These are phyloP conservation scores for Mohoua ochrocephala DNA, from an alignment of 2,113 vertebrate species.

Conservation along the genomic window DNA sequence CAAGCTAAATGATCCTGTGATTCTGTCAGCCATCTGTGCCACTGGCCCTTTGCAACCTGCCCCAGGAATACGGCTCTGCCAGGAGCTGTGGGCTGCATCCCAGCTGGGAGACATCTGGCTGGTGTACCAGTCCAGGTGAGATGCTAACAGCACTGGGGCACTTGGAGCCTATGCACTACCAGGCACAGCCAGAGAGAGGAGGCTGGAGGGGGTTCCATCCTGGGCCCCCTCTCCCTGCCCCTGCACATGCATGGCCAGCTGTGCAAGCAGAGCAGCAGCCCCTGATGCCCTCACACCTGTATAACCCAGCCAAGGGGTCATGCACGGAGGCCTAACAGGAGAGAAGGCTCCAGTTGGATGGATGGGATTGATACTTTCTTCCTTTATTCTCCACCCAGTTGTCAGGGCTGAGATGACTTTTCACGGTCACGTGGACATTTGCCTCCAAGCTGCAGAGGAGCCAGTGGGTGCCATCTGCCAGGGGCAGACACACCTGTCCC, in stretches of 20 bases:
- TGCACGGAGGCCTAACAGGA: neutral
- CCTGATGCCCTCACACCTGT: neutral
- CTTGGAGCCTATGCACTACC: neutral
- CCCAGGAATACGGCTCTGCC: accelerated
- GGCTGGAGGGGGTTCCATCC: neutral
- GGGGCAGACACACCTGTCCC: neutral
- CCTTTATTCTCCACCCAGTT: neutral
- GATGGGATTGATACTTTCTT: neutral
- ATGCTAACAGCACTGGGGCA: neutral
- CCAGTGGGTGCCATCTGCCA: neutral
- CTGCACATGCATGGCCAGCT: accelerated
- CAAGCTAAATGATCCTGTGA: neutral
- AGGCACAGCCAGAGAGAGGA: neutral
- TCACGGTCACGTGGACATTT: neutral
- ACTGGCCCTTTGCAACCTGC: neutral
- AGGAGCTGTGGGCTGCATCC: neutral
- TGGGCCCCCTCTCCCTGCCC: neutral
- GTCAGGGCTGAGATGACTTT: neutral
- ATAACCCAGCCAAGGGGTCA: neutral
- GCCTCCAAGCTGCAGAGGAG: neutral
- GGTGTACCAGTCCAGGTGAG: neutral
- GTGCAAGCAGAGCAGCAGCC: neutral
- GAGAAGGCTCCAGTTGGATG: neutral
- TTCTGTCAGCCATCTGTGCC: neutral
- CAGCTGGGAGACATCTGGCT: neutral